Evolutionary conservation across 2,797 vertebrate genomes (phyloP), one percentile per base, ranked within the genome.

Genomic region (Capromys pilorides): DNA sequence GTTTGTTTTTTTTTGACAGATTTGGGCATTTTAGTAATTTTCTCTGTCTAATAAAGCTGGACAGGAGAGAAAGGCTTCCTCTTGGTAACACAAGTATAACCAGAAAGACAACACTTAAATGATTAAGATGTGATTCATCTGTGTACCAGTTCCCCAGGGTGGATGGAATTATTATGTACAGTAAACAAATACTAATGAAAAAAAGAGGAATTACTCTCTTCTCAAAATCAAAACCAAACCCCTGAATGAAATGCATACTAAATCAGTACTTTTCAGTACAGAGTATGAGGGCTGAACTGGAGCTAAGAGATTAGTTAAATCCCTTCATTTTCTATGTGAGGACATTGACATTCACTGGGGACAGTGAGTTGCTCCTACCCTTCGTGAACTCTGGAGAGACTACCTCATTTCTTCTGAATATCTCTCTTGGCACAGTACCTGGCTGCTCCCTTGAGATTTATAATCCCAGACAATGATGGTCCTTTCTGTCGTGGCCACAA

Each of bases 401-500:
- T 10, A 10, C 11, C 75, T 82, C 14, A 5, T 73, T 26, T 66
- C 51, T 69, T 61, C 6, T 59, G 57, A 85, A 6, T 6, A 8
- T 75, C 75, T 80, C 36, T 91, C 39, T 90, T 59, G 61, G 36
- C 8, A 88, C 5, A 54, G 39, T 98, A 98, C 98, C 98, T 98
- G 64, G 26, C 69, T 96, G 80, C 6, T 97, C 2, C 97, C 97
- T 90, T 98, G 97, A 91, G 98, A 96, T 97, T 98, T 98, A 93
- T 98, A 98, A 97, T 98, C 97, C 98, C 98, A 98, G 94, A 98
- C 10, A n/a, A 98, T 83, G 61, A 98, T 57, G 31, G 97, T 98
- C 94, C 98, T 98, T 96, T 98, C 98, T 13, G 98, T 98, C 36
- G 98, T 97, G 95, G 97, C 97, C 49, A 98, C 96, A 0, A 98